A percentile compares a stretch with the other conserved stretches of the same genome.
phyloP scores from a whole-genome alignment of 1,140 invertebrate species.

The Macrobrachium rosenbergii region DNA sequence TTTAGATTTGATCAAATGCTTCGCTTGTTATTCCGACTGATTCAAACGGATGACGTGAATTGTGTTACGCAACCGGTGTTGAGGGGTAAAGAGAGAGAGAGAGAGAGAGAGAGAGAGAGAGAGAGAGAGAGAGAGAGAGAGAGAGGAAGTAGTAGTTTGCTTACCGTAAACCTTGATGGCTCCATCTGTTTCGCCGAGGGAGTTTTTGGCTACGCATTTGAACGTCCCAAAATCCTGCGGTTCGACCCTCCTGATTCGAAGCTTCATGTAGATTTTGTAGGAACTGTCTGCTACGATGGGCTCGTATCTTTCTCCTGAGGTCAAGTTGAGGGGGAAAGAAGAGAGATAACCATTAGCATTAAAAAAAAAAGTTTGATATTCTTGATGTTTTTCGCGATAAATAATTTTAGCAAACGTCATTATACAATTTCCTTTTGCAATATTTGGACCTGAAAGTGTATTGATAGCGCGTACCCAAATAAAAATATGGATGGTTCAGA shows the following conservation, averaged over 20 bases:
- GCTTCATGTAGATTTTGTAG: slow-evolving; percentile 89
- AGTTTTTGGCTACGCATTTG: slow-evolving; percentile 89
- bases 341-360: background rate
- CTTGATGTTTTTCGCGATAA: too few species aligned
- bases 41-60: too few species aligned
- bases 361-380: too few species aligned
- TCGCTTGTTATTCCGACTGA: too few species aligned
- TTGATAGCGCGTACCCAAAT: too few species aligned
- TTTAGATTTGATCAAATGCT: too few species aligned
- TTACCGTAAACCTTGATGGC: slow-evolving; percentile 91
- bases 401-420: too few species aligned
- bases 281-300: slow-evolving; percentile 81
- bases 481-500: too few species aligned
- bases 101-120: background rate
- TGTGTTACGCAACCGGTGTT: too few species aligned
- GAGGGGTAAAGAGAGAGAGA: background rate
- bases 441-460: too few species aligned
- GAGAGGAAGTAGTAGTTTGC: background rate
- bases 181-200: slow-evolving; percentile 90
- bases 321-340: background rate
- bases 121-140: slow-evolving; percentile 23
- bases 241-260: slow-evolving; percentile 82
- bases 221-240: slow-evolving; percentile 84
- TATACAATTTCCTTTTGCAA: too few species aligned
- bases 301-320: slow-evolving; percentile 88